Evolutionary conservation across 2,113 vertebrate genomes (phyloP).

Genomic region (Rhagologus leucostigma): DNA sequence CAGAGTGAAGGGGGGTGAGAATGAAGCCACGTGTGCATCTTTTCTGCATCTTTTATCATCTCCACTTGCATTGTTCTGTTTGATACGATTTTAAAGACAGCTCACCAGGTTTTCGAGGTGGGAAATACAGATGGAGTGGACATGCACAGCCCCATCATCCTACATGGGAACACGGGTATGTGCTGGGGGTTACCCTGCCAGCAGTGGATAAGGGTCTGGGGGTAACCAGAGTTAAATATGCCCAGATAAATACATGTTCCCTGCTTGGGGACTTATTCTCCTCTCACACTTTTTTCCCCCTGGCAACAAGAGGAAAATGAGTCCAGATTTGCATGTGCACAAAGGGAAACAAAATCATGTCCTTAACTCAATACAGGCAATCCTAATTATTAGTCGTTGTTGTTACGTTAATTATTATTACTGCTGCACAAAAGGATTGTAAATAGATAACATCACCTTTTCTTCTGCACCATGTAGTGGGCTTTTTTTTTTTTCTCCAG

Average conservation of each 20-base stretch:
- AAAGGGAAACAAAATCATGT: neutral
- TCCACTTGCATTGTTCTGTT: slow-evolving; percentile 16
- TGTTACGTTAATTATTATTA: slow-evolving; percentile 16
- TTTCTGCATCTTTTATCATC: slow-evolving; percentile 17
- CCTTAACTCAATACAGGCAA: neutral
- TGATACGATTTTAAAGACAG: neutral
- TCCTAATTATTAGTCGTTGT: slow-evolving; percentile 4
- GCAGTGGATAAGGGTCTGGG: neutral
- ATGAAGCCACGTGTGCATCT: neutral
- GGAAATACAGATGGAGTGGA: neutral
- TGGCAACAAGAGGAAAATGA: neutral
- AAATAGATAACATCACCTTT: slow-evolving; percentile 27
- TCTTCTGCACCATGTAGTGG: neutral
- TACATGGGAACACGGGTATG: neutral
- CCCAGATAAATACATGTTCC: neutral
- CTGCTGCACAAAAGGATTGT: neutral
- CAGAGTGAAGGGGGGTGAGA: neutral
- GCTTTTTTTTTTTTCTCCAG: neutral
- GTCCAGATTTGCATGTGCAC: neutral
- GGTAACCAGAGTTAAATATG: neutral
- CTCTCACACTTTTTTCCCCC: neutral
- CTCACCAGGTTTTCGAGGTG: neutral
- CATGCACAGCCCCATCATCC: neutral
- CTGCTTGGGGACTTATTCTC: neutral
- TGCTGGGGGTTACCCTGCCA: neutral